phyloP scores from a whole-genome alignment of 1,140 invertebrate genomes.

The Homalodisca vitripennis region DNA sequence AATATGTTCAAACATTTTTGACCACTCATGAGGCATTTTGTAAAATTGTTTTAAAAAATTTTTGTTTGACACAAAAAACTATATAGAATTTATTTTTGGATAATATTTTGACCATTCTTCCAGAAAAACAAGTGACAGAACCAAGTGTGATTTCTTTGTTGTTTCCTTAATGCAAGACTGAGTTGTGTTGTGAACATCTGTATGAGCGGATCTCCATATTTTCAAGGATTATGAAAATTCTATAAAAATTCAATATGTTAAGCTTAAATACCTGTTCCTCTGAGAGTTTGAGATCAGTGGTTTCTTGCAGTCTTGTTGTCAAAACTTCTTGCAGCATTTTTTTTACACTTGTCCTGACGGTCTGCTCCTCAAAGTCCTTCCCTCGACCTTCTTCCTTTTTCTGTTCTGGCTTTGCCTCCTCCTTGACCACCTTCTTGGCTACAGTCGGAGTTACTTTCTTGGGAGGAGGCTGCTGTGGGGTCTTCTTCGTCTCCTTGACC shows the following conservation, averaged over 20 bases:
- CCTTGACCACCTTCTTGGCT: background rate
- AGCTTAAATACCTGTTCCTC: conserved; percentile 56
- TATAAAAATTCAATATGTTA: background rate
- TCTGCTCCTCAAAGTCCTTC: background rate
- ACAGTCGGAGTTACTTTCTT: conserved; percentile 10
- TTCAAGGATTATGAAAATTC: too few species aligned
- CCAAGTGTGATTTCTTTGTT: background rate
- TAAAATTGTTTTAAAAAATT: too few species aligned
- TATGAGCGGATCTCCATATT: too few species aligned
- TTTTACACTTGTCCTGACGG: conserved; percentile 72
- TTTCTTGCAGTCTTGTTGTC: conserved; percentile 61
- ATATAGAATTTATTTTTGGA: too few species aligned
- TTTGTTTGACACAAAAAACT: too few species aligned
- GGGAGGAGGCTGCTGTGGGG: background rate
- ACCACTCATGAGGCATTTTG: too few species aligned
- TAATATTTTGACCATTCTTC: too few species aligned
- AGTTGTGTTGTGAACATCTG: too few species aligned
- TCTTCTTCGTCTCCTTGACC: conserved; percentile 10
- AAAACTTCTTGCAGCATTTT: conserved; percentile 75
- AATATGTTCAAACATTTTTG: too few species aligned
- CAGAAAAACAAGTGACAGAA: background rate
- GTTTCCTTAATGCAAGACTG: too few species aligned
- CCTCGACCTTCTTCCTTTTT: background rate
- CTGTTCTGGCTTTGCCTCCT: conserved; percentile 56
- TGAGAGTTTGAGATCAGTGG: conserved; percentile 59